Evolutionary conservation across 1,140 invertebrate species (phyloP).

Genomic region (Euwallacea fornicatus): DNA sequence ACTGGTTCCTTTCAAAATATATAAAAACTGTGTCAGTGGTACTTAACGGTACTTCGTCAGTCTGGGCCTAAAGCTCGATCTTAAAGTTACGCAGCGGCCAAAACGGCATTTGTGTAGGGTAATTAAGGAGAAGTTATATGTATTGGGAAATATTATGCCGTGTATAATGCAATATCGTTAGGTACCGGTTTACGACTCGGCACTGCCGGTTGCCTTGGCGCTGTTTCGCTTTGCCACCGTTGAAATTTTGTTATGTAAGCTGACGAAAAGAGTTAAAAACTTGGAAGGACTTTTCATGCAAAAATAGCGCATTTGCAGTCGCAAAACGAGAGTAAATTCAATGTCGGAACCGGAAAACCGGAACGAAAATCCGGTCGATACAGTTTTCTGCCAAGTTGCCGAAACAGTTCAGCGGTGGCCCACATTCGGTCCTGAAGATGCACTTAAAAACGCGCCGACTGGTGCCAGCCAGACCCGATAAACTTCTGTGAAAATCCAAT

Average conservation of each 20-base stretch:
- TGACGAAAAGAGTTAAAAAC: too few species aligned
- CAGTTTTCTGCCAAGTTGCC: background rate
- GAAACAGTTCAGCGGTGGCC: background rate
- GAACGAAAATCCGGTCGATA: constrained; percentile 5
- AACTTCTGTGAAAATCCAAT: background rate
- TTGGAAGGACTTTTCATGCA: too few species aligned
- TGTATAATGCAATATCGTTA: too few species aligned
- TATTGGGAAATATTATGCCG: too few species aligned
- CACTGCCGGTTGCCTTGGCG: too few species aligned
- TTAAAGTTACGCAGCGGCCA: too few species aligned
- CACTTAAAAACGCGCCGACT: background rate
- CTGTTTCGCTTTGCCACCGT: too few species aligned
- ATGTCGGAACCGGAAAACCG: constrained; percentile 4
- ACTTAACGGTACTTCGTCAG: background rate
- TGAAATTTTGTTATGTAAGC: too few species aligned
- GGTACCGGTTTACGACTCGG: too few species aligned
- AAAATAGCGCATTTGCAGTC: background rate
- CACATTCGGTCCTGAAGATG: background rate
- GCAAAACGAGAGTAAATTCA: constrained; percentile 1
- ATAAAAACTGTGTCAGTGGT: background rate
- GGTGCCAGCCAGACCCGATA: constrained; percentile 2
- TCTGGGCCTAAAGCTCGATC: background rate
- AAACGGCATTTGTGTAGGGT: too few species aligned
- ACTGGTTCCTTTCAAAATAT: background rate
- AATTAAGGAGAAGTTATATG: too few species aligned